Evolutionary conservation across 1,140 invertebrate species (phyloP), one percentile per base, ranked within the genome.

Genomic region (Parapsyche elsis): DNA sequence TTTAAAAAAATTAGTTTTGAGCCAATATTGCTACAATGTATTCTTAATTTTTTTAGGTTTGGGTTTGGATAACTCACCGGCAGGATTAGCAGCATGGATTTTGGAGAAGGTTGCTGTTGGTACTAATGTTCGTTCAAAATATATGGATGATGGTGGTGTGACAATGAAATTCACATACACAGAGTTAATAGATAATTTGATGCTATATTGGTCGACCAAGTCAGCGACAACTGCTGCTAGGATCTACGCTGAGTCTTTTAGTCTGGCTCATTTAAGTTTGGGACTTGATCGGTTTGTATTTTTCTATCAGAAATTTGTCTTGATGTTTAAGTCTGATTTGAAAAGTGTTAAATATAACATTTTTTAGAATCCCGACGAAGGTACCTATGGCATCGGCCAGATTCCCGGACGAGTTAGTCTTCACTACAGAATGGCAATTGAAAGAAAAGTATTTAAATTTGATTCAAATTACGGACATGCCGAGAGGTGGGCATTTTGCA

Each of bases 181-280:
- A 71, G 94, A 96, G 82, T 86, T 98, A 2, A 87, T 98, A 2
- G 96, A 97, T 81, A 96, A 97, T 85, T 85, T 98, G 0, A 97
- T 97, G 94, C 86, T 97, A 30, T 98, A 97, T 86, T 98, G 95
- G 93, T 84, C 93, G 0, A 92, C 93, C 0, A 92, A 92, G 79
- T 92, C 92, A 0, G 94, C 96, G 0, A 94, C 94, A 0, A 93
- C 94, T 0, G 94, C 94, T 0, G 88, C 92, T 84, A 89, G 96
- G 75, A 86, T 82, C 12, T 83, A 83, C 21, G 76, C 93, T 10
- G 94, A 96, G 85, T 86, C 84, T 0, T 90, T 92, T 64, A 89
- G 53, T 10, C 84, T 83, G 23, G 82, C 83, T 0, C 84, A 90
- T 21, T 61, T 85, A 0, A 79, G 75, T 0, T 80, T 89, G 26